phyloP scores from a whole-genome alignment of 2,113 vertebrate genomes.

The Orthonyx spaldingii region DNA sequence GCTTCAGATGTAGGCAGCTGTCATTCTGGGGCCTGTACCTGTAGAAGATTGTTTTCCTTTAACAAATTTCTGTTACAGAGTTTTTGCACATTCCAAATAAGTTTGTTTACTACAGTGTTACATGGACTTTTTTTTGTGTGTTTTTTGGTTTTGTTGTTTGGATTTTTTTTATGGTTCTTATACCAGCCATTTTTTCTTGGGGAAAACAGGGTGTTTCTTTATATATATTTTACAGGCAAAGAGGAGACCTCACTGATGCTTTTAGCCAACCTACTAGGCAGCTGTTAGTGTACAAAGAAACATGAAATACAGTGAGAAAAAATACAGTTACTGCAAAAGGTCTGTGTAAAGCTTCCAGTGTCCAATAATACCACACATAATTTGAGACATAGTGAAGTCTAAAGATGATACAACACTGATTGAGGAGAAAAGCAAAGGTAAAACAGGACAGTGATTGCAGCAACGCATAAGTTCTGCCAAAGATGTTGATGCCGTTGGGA shows the following conservation, averaged over 20 bases:
- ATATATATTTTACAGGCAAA: slow-evolving; percentile 9
- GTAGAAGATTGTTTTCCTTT: slow-evolving; percentile 94
- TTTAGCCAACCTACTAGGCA: slow-evolving; percentile 45
- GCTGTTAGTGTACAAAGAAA: slow-evolving; percentile 16
- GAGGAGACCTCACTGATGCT: slow-evolving; percentile 55
- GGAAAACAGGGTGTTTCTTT: not conserved
- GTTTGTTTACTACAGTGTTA: slow-evolving; percentile 52
- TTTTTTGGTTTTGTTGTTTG: slow-evolving; percentile 20
- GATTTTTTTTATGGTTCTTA: slow-evolving; percentile 63
- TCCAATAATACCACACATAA: not conserved
- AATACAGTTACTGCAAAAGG: not conserved
- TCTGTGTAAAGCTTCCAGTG: not conserved
- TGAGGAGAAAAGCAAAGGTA: not conserved
- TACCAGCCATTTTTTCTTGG: slow-evolving; percentile 66
- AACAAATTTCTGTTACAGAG: slow-evolving; percentile 72
- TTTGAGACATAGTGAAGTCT: not conserved
- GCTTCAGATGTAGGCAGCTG: slow-evolving; percentile 99
- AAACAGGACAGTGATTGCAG: not conserved
- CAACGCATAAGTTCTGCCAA: not conserved
- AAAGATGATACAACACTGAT: not conserved
- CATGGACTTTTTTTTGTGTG: slow-evolving; percentile 11
- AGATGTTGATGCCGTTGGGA: not conserved
- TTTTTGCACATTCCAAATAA: slow-evolving; percentile 73
- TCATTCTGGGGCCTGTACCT: slow-evolving; percentile 99
- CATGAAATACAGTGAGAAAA: not conserved